A percentile compares a stretch with the other conserved stretches of the same genome.
phyloP scores from a whole-genome alignment of 2,888 invertebrate genomes.

The Hemithea aestivaria region DNA sequence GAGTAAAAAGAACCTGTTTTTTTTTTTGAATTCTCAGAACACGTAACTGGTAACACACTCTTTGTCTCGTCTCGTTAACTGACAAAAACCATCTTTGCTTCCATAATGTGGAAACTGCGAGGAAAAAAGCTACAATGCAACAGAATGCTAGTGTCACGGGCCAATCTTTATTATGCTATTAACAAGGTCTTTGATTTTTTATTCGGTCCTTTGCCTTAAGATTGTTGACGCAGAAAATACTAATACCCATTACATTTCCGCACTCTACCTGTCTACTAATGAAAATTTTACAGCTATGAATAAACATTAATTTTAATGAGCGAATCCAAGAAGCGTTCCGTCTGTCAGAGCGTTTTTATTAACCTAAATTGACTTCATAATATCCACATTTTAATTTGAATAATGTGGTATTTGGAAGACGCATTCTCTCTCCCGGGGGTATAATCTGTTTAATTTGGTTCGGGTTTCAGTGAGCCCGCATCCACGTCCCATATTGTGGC shows the following conservation, averaged over 20 bases:
- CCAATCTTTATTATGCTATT: no score
- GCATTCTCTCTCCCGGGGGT: constrained; percentile 30
- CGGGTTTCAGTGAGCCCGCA: constrained; percentile 30
- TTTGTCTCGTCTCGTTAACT: no score
- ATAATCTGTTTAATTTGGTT: constrained; percentile 46
- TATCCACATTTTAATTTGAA: constrained; percentile 52
- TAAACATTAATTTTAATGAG: constrained; percentile 39
- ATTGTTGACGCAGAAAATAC: constrained; percentile 9
- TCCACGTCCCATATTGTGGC: constrained; percentile 25
- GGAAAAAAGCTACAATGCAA: no score
- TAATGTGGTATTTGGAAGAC: constrained; percentile 44
- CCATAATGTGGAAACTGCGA: no score
- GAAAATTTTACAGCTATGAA: constrained; percentile 37
- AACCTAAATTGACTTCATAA: constrained; percentile 44
- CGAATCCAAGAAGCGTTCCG: constrained; percentile 32
- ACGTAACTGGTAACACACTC: no score
- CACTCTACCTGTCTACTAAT: constrained; percentile 12
- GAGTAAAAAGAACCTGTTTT: no score
- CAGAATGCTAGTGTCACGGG: no score
- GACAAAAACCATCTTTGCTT: no score
- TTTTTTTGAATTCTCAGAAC: no score
- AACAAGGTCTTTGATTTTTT: background rate
- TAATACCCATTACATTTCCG: constrained; percentile 6
- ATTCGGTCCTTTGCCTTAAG: background rate
- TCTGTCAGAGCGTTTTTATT: constrained; percentile 31